Base-by-base conservation (phyloP, 2,888 invertebrate genomes). In the Troides oblongomaculatus region DNA sequence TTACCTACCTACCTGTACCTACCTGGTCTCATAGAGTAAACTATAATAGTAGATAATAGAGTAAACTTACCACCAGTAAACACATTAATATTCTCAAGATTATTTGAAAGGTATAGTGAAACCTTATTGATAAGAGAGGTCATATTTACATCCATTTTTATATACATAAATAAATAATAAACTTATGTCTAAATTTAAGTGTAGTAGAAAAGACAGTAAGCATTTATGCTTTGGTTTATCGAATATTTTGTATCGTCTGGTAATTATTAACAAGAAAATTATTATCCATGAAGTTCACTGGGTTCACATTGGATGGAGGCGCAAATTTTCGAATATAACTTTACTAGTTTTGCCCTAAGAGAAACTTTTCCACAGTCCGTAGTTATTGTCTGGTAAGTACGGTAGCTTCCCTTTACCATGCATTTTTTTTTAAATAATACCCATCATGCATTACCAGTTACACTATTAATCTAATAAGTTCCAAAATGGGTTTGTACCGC, bases 141-240 rank as follows among this genome's bases (percentile, higher is more conserved):
- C 12, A 17, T 18, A 50, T 50, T 50, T 50, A 50, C 50, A 50
- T 50, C 50, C 50, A 50, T 50, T 50, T 50, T 50, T 50, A 50
- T 50, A 50, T 5, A 17, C 17, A 50, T 17, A 14, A 17, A 18
- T 14, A 50, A 14, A 17, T 17, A 50, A 12, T 17, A 50, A 1
- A 50, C 50, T 14, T 50, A 50, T 5, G 50, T 17, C 10, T 50
- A 50, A 4, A 50, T 5, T 50, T 50, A 50, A 50, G 17, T 17
- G 2, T 50, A 50, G 17, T 50, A 50, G 36, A 56, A 36, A 30
- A 30, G 30, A 59, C 5, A 25, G 23, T 59, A 25, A 59, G 59
- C 23, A 64, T 57, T 30, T 59, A 39, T 36, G 18, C 53, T 56
- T 57, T 46, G 69, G 67, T 74, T 70, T 70, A 61, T 62, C 39